Evolutionary conservation across 2,888 invertebrate genomes (phyloP), one percentile per base, ranked within the genome.

Genomic region (Gastrophysa polygoni): DNA sequence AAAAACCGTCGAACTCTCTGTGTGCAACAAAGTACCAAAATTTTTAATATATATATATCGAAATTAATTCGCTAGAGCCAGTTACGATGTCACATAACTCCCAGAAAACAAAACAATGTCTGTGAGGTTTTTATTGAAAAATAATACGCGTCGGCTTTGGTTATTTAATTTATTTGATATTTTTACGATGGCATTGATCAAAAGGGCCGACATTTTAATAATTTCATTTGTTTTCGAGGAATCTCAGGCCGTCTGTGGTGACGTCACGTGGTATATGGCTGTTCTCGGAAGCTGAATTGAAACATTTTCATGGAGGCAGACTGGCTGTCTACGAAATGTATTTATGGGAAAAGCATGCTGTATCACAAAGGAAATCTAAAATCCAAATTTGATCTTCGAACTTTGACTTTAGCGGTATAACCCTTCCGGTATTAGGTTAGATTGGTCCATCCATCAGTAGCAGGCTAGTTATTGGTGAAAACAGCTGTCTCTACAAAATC

Each of bases 161-260:
- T n/a, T 7, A 24, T 52, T 71, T 72, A 72, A 75, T 74, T 73
- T 72, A 74, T 72, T 68, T 68, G 66, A 70, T 74, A 73, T 75
- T 74, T 75, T 75, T 70, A 75, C 73, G 75, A 75, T 73, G 57
- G 56, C 67, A 68, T 67, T 70, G 73, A 73, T 75, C 74, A 75
- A 75, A 75, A 67, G 68, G 64, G 63, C 74, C 75, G 75, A 71
- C 73, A 73, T 74, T 73, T 75, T 73, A 68, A 71, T 73, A 72
- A 72, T 73, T 68, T 69, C 71, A 74, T 72, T 72, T 69, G 71
- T 71, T 71, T 75, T 75, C 75, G 68, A 59, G 63, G 75, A 74
- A 75, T 66, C 34, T 38, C 28, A 28, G n/a, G 43, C 54, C 43
- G 43, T 24, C 24, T 21, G 20, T 18, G 20, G 43, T 54, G 54